phyloP scores from a whole-genome alignment of 2,113 vertebrate genomes.

The Myxocyprinus asiaticus region DNA sequence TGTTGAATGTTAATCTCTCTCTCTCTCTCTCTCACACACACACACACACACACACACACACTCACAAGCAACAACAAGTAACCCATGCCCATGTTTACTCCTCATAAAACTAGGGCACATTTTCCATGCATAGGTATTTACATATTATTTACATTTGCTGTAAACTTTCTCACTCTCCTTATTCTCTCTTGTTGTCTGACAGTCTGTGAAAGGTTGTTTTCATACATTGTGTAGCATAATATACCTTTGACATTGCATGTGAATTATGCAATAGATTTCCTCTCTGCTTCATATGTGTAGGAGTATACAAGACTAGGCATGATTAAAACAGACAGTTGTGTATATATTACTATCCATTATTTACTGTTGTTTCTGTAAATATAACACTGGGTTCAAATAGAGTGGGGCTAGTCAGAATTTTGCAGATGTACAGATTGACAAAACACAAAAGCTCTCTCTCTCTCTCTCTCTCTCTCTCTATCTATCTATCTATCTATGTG shows the following conservation, averaged over 20 bases:
- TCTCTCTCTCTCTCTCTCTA: neutral
- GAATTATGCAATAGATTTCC: conserved; percentile 3
- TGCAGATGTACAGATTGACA: conserved; percentile 11
- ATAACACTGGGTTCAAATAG: conserved; percentile 4
- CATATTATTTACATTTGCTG: conserved; percentile 43
- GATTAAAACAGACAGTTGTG: conserved; percentile 11
- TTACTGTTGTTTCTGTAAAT: conserved; percentile 32
- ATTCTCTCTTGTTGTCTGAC: conserved; percentile 7
- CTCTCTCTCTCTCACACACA: conserved; percentile 21
- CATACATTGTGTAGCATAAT: conserved; percentile 14
- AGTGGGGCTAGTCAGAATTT: conserved; percentile 16
- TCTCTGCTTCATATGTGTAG: conserved; percentile 1
- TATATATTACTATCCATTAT: conserved; percentile 25
- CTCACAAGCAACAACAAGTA: neutral
- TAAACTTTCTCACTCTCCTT: conserved; percentile 26
- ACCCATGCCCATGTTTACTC: conserved; percentile 30
- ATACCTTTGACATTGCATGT: conserved; percentile 9
- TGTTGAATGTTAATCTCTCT: conserved; percentile 45
- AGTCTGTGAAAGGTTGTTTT: conserved; percentile 12
- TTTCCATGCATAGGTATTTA: conserved; percentile 34
- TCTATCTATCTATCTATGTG: neutral
- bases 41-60: neutral
- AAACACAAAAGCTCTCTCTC: neutral
- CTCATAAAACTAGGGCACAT: conserved; percentile 37
- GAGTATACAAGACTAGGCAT: neutral